Percentiles rank a stretch among this genome's conserved stretches.
Evolutionary conservation across 2,797 vertebrate genomes (phyloP).

Genomic region (Dendrocincla tyrannina): DNA sequence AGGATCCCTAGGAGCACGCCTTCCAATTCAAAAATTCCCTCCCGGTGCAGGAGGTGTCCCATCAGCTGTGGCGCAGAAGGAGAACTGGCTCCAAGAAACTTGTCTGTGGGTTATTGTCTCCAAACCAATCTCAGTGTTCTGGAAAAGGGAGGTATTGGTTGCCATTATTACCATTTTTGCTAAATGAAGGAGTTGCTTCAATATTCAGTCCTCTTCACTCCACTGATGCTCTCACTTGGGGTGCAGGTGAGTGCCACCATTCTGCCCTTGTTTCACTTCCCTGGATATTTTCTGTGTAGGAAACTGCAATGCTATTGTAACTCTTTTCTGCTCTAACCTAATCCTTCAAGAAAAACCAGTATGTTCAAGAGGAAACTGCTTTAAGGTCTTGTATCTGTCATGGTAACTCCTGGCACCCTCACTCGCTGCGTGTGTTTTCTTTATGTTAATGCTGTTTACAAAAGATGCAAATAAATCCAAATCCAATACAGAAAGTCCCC

Average conservation of each 20-base stretch:
- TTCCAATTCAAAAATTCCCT: too few species aligned
- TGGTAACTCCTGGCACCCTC: not conserved
- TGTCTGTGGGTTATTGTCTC: not conserved
- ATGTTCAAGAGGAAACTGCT: not conserved
- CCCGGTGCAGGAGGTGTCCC: fast-evolving
- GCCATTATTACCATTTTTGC: fast-evolving
- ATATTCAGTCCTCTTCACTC: not conserved
- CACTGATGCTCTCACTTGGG: not conserved
- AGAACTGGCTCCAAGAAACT: not conserved
- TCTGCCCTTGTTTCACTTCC: not conserved
- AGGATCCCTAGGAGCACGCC: too few species aligned
- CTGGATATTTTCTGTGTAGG: not conserved
- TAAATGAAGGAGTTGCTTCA: not conserved
- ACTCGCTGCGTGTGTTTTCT: not conserved
- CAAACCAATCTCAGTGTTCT: fast-evolving
- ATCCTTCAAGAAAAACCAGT: not conserved
- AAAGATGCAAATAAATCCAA: not conserved
- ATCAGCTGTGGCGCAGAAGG: not conserved
- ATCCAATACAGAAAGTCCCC: not conserved
- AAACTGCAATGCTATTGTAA: not conserved
- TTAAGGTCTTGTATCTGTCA: not conserved
- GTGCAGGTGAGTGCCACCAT: not conserved
- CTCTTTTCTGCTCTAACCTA: not conserved
- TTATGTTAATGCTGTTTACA: not conserved
- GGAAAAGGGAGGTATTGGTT: not conserved